These are phyloP conservation scores for Volucella bombylans DNA, from an alignment of 2,888 invertebrate species.

Conservation along the genomic window DNA sequence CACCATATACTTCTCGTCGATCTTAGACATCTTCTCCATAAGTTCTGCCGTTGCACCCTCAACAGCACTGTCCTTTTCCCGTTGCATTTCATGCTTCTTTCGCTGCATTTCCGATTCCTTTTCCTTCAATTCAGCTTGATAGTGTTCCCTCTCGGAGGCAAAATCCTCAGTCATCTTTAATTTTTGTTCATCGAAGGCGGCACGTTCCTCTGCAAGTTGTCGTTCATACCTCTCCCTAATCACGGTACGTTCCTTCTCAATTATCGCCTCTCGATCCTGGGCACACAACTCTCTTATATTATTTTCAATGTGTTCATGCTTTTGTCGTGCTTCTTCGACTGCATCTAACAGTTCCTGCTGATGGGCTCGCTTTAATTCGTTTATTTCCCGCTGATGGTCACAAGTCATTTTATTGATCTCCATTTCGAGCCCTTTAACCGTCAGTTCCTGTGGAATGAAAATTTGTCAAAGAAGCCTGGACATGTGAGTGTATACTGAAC, in stretches of 20 bases:
- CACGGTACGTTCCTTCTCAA: constrained; percentile 85
- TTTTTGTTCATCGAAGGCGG: constrained; percentile 84
- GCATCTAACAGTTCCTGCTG: constrained; percentile 88
- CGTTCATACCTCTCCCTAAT: constrained; percentile 85
- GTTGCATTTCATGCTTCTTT: constrained; percentile 81
- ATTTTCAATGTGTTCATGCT: constrained; percentile 86
- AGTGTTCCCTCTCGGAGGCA: constrained; percentile 82
- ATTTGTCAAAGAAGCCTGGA: neutral
- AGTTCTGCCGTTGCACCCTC: constrained; percentile 83
- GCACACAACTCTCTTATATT: constrained; percentile 85
- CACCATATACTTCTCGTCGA: constrained; percentile 82
- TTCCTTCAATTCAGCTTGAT: constrained; percentile 82
- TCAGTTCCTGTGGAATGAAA: constrained; percentile 85
- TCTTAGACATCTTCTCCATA: constrained; percentile 83
- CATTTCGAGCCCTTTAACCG: constrained; percentile 93
- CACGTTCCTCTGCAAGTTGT: constrained; percentile 84
- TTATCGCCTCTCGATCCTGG: constrained; percentile 85
- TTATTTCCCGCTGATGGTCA: constrained; percentile 87
- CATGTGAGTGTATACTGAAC: neutral
- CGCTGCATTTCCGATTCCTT: constrained; percentile 82
- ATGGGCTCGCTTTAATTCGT: constrained; percentile 83
- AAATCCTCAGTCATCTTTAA: constrained; percentile 83
- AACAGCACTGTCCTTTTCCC: constrained; percentile 83
- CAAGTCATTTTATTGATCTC: constrained; percentile 91
- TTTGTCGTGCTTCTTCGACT: constrained; percentile 86